phyloP scores from a whole-genome alignment of 2,888 invertebrate genomes.

The Xestoiulus laeticollis region DNA sequence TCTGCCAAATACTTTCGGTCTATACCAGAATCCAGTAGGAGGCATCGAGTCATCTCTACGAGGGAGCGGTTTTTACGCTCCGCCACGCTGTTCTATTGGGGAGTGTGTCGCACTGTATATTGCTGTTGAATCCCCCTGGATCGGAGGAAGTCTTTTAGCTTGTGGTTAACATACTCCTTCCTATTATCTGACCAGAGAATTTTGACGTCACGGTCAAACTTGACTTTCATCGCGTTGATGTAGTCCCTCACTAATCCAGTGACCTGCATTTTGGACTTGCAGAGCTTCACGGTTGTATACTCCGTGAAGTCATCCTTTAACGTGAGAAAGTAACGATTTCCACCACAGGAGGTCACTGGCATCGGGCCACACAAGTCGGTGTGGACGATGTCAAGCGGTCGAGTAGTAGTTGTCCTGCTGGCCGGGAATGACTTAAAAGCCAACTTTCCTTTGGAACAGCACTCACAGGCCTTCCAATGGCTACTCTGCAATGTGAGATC shows the following conservation, averaged over 20 bases:
- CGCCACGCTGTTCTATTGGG: conserved; percentile 13
- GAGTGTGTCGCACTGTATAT: not conserved
- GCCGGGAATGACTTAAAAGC: not conserved
- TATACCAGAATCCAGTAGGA: not conserved
- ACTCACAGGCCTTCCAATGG: not conserved
- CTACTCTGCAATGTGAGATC: not conserved
- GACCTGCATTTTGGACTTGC: not conserved
- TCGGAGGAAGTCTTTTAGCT: not conserved
- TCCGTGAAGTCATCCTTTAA: not conserved
- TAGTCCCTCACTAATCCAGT: not conserved
- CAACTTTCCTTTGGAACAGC: not conserved
- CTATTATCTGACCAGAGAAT: not conserved
- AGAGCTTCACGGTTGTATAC: not conserved
- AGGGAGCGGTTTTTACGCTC: conserved; percentile 44
- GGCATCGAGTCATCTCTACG: not conserved
- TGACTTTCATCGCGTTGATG: not conserved
- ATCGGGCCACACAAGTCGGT: not conserved
- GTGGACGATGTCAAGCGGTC: not conserved
- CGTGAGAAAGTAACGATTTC: not conserved
- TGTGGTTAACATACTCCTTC: not conserved
- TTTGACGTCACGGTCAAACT: not conserved
- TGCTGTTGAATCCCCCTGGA: not conserved
- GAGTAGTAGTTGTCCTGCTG: not conserved
- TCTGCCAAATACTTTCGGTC: conserved; percentile 14
- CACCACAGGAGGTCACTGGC: not conserved